Percentiles rank a stretch among this genome's conserved stretches.
Evolutionary conservation across 2,113 vertebrate species (phyloP).

Genomic region (Rhagologus leucostigma): DNA sequence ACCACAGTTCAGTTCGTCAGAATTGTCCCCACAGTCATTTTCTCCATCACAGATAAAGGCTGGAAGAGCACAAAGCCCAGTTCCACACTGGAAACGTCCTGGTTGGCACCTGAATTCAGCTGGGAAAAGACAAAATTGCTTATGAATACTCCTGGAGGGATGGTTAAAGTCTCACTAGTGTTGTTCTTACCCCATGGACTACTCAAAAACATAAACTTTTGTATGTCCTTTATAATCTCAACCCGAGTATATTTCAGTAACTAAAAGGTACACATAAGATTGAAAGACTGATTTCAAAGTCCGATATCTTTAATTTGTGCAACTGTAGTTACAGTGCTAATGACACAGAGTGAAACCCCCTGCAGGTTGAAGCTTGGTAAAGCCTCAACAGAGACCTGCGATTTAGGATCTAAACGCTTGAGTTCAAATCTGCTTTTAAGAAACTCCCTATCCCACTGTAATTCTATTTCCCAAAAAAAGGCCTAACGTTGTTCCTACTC

Average conservation of each 20-base stretch:
- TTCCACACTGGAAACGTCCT: slow-evolving; percentile 95
- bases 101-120: slow-evolving; percentile 98
- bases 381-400: background rate
- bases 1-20: slow-evolving; percentile 97
- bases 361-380: background rate
- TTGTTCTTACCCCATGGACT: background rate
- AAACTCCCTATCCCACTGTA: background rate
- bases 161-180: background rate
- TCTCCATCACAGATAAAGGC: slow-evolving; percentile 98
- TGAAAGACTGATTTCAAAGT: background rate
- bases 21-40: slow-evolving; percentile 97
- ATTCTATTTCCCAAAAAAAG: background rate
- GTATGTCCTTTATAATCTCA: background rate
- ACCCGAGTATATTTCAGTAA: background rate
- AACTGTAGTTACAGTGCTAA: background rate
- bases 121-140: slow-evolving; percentile 41
- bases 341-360: background rate
- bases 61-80: slow-evolving; percentile 93
- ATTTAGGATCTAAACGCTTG: background rate
- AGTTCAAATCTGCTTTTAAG: background rate
- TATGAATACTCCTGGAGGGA: background rate
- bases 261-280: background rate
- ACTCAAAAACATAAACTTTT: background rate
- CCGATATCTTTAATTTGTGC: background rate
- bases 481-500: background rate